phyloP scores from a whole-genome alignment of 2,888 invertebrate species.

The Auanema freiburgensis region DNA sequence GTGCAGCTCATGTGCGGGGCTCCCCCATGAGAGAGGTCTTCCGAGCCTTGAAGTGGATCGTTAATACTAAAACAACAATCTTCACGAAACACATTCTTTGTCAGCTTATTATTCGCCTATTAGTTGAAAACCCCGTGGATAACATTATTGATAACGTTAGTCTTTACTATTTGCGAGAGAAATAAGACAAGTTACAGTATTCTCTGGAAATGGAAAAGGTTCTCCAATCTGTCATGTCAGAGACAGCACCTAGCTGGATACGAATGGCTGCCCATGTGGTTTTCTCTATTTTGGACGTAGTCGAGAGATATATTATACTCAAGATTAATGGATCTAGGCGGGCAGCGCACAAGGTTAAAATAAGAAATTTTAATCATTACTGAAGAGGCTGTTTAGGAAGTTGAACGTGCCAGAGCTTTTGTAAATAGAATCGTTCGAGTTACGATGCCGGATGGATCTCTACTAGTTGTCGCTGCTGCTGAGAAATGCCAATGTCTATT shows the following conservation, averaged over 20 bases:
- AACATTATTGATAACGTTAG: constrained; percentile 10
- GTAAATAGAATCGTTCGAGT: constrained; percentile 12
- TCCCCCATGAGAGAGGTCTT: constrained; percentile 10
- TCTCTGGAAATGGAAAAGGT: constrained; percentile 20
- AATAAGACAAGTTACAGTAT: constrained; percentile 24
- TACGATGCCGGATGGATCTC: constrained; percentile 13
- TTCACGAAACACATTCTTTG: constrained; percentile 18
- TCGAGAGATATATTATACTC: constrained; percentile 22
- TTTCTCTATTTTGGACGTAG: constrained; percentile 26
- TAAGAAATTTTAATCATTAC: too few relatives aligned
- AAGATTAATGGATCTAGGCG: constrained; percentile 8
- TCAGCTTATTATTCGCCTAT: constrained; percentile 18
- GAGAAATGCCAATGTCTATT: constrained; percentile 31
- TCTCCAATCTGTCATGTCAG: constrained; percentile 9
- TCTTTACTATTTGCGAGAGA: neutral
- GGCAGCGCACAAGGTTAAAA: neutral
- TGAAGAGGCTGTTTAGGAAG: too few relatives aligned
- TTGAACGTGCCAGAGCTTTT: constrained; percentile 10
- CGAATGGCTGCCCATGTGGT: constrained; percentile 29
- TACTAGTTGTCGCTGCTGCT: constrained; percentile 25
- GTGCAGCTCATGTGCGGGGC: constrained; percentile 12
- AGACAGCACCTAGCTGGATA: constrained; percentile 18
- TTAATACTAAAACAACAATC: constrained; percentile 12
- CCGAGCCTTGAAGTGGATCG: constrained; percentile 19
- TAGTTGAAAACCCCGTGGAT: constrained; percentile 16